A percentile compares a stretch with the other conserved stretches of the same genome.
Evolutionary conservation across 2,888 invertebrate species (phyloP).

Genomic region (Tiliacea aurago): DNA sequence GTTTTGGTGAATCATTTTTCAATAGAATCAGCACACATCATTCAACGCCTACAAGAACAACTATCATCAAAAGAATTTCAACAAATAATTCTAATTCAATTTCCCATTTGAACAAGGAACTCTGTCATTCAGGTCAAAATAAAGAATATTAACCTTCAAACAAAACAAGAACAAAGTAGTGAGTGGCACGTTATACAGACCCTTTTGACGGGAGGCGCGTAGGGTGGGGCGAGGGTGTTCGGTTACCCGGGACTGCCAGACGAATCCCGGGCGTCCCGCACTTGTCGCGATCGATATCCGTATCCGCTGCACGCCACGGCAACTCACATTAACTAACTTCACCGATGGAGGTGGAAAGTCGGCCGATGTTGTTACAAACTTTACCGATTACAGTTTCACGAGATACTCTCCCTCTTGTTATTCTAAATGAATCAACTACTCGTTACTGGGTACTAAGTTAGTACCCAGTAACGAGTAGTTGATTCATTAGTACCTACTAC

Average conservation of each 20-base stretch:
- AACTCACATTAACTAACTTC: constrained; percentile 88
- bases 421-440: constrained; percentile 82
- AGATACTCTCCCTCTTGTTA: constrained; percentile 80
- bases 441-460: constrained; percentile 68
- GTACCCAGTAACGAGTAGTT: too few species aligned
- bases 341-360: constrained; percentile 86
- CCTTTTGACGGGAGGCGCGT: constrained; percentile 76
- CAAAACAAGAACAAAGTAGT: constrained; percentile 89
- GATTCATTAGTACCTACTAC: too few species aligned
- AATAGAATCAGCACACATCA: constrained; percentile 35
- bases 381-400: constrained; percentile 85
- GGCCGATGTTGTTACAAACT: constrained; percentile 88
- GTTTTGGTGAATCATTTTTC: constrained; percentile 22
- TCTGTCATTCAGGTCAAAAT: constrained; percentile 80
- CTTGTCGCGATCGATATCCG: constrained; percentile 88
- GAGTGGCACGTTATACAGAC: constrained; percentile 84
- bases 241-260: constrained; percentile 84
- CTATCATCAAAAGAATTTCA: constrained; percentile 47
- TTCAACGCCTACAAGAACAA: constrained; percentile 47
- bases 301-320: constrained; percentile 86
- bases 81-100: constrained; percentile 54
- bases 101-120: constrained; percentile 58
- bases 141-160: constrained; percentile 90
- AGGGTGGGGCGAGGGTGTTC: constrained; percentile 74
- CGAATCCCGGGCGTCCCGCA: constrained; percentile 87